Conservation (phyloP, 1,140 invertebrate genomes). For the Prorops nasuta region DNA sequence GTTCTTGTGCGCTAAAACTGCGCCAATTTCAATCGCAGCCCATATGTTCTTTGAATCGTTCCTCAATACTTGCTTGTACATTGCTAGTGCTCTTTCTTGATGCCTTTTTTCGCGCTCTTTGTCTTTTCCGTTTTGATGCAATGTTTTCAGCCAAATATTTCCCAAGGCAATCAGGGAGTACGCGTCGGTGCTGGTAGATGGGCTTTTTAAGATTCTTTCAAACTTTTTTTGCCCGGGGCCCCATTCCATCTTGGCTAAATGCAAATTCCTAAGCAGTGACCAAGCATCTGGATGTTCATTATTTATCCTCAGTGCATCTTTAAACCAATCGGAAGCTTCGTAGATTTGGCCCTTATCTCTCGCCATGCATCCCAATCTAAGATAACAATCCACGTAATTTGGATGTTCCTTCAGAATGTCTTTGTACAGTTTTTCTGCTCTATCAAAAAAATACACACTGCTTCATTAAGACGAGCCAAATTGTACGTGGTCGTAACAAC, state of each 20-base stretch:
- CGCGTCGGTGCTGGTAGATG: slow-evolving; percentile 82
- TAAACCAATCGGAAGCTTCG: slow-evolving; percentile 99
- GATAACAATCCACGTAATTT: slow-evolving; percentile 97
- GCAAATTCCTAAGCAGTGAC: slow-evolving; percentile 95
- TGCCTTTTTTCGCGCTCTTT: slow-evolving; percentile 94
- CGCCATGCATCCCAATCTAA: slow-evolving; percentile 93
- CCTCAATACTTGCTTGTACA: slow-evolving; percentile 93
- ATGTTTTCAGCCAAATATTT: slow-evolving; percentile 97
- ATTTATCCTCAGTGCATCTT: slow-evolving; percentile 92
- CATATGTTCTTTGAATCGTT: slow-evolving; percentile 96
- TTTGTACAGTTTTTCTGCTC: slow-evolving; percentile 95
- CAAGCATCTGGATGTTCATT: slow-evolving; percentile 97
- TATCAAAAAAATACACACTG: slow-evolving; percentile 88
- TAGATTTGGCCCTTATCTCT: slow-evolving; percentile 97
- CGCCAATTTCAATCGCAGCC: slow-evolving; percentile 98
- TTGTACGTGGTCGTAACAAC: slow-evolving; percentile 97
- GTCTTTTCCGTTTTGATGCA: slow-evolving; percentile 91
- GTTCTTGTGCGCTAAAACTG: slow-evolving; percentile 89
- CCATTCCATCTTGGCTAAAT: slow-evolving; percentile 97
- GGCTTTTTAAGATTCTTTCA: slow-evolving; percentile 92
- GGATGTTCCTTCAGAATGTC: slow-evolving; percentile 96
- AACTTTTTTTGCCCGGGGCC: slow-evolving; percentile 99
- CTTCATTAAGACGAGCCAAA: slow-evolving; percentile 89
- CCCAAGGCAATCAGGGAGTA: slow-evolving; percentile 96
- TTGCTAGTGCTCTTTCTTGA: slow-evolving; percentile 88